Evolutionary conservation across 2,797 vertebrate species (phyloP).

Genomic region (Bovichtus diacanthus): DNA sequence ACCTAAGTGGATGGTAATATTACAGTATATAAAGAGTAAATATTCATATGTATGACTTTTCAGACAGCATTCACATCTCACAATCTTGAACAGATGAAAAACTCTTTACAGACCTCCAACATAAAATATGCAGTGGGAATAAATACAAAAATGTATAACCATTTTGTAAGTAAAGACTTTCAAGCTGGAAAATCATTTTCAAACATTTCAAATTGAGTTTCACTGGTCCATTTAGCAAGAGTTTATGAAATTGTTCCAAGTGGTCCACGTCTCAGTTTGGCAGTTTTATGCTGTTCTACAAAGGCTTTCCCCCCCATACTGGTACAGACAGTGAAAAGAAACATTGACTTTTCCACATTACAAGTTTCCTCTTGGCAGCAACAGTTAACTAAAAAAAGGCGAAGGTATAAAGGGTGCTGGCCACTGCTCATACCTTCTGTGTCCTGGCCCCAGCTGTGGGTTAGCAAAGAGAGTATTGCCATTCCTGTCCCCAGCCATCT

Average conservation of each 20-base stretch:
- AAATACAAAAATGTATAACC: neutral
- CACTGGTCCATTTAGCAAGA: neutral
- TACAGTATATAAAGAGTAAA: neutral
- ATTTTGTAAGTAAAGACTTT: neutral
- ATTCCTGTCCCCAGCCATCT: constrained; percentile 83
- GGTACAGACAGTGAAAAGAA: constrained; percentile 15
- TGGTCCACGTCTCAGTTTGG: neutral
- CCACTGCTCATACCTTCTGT: constrained; percentile 80
- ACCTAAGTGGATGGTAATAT: neutral
- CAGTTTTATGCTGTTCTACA: constrained; percentile 10
- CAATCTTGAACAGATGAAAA: neutral
- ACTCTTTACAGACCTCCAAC: neutral
- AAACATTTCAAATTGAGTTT: constrained; percentile 1
- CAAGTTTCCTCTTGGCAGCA: neutral
- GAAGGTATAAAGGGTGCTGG: constrained; percentile 29
- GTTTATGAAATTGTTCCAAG: neutral
- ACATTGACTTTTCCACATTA: constrained; percentile 6
- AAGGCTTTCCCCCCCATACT: neutral
- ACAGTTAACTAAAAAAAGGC: constrained; percentile 20
- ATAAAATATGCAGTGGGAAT: neutral
- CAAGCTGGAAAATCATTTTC: neutral
- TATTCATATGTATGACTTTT: neutral
- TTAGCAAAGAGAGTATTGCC: constrained; percentile 80
- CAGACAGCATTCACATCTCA: neutral
- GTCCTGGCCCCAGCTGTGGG: constrained; percentile 81